Evolutionary conservation across 2,888 invertebrate genomes (phyloP).

Genomic region (Carabus problematicus): DNA sequence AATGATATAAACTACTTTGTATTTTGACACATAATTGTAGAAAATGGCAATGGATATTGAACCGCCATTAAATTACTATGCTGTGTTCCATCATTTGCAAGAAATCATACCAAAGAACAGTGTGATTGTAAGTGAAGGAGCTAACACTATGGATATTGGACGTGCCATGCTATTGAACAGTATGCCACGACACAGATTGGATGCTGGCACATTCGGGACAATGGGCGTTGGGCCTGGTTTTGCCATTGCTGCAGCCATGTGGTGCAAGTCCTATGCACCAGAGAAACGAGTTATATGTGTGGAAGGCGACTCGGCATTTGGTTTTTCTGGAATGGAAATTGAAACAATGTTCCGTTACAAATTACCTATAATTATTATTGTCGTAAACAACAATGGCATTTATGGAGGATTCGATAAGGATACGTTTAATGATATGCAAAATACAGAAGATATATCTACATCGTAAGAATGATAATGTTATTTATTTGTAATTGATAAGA

Average conservation of each 20-base stretch:
- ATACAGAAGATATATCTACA: constrained; percentile 73
- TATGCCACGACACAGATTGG: constrained; percentile 85
- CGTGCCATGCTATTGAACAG: constrained; percentile 85
- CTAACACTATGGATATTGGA: constrained; percentile 99
- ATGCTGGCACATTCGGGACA: constrained; percentile 96
- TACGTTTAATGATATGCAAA: constrained; percentile 73
- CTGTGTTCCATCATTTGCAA: constrained; percentile 86
- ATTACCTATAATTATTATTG: constrained; percentile 86
- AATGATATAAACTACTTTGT: not conserved
- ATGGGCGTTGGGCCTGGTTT: constrained; percentile 96
- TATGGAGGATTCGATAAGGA: constrained; percentile 85
- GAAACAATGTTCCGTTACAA: constrained; percentile 96
- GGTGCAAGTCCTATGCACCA: constrained; percentile 82
- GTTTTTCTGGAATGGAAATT: constrained; percentile 98
- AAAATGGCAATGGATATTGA: constrained; percentile 72
- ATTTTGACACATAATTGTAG: constrained; percentile 53
- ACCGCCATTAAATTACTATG: constrained; percentile 90
- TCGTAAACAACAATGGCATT: constrained; percentile 96
- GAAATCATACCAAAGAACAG: constrained; percentile 79
- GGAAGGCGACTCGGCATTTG: constrained; percentile 97
- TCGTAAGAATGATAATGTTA: constrained; percentile 66
- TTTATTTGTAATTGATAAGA: too few species aligned
- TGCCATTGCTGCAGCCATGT: constrained; percentile 90
- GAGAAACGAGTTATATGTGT: constrained; percentile 88
- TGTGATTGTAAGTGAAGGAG: constrained; percentile 95